Evolutionary conservation across 2,113 vertebrate species (phyloP), one percentile per base, ranked within the genome.

Genomic region (Nibea albiflora): DNA sequence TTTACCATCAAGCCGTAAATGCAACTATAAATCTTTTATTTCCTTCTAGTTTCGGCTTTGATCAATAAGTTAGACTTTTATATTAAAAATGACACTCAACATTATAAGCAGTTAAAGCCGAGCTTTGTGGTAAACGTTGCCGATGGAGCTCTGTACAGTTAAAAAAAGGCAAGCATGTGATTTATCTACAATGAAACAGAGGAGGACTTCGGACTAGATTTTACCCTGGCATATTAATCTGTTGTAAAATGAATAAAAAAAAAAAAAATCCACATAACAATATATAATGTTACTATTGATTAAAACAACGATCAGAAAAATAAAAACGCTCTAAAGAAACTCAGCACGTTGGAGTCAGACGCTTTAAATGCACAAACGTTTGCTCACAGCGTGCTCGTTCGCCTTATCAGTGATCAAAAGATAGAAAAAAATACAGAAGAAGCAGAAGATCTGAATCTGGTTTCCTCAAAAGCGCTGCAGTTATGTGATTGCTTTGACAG

Each of bases 111-210:
- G 35, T 35, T 35, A 35, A 35, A 35, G 35, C 35, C 11, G 12
- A 46, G 12, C 12, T 26, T 62, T 9, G 20, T 19, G 15, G 8
- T 20, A 52, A 52, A 46, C 44, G 12, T 52, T 35, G 26, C 26
- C 28, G 22, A 8, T 28, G 49, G 50, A 65, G 22, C n/a, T 56
- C 52, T 57, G 42, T 47, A 19, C 9, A 67, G 14, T 57, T 20
- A 54, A 44, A n/a, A 73, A 64, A 64, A 75, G 72, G 72, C 72
- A 74, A 26, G 60, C n/a, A 56, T 76, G 73, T 66, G 39, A 57
- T 22, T 54, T 22, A 22, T 76, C 52, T 76, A 47, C 3, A 57
- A 22, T 35, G 26, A 66, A 8, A 76, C 12, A 22, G 4, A 56
- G 39, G 61, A 46, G 52, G 39, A 56, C 14, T 15, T 53, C 31